These are phyloP conservation scores for Brachirus orientalis DNA, from an alignment of 2,113 vertebrate genomes.

Conservation along the genomic window DNA sequence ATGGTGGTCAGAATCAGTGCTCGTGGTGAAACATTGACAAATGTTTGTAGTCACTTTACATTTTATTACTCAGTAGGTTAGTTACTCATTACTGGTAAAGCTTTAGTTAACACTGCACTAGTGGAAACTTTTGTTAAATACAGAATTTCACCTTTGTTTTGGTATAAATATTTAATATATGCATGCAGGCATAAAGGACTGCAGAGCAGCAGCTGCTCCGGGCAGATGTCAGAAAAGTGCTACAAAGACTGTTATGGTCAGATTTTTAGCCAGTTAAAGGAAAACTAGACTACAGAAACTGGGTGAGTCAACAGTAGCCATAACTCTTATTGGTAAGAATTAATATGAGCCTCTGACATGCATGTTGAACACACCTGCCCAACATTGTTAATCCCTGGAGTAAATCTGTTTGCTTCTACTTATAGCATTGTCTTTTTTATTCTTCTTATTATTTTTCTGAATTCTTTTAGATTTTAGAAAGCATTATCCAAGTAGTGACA, in stretches of 20 bases:
- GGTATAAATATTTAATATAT: conserved; percentile 52
- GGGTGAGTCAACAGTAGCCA: conserved; percentile 1
- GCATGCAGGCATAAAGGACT: conserved; percentile 61
- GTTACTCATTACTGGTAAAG: conserved; percentile 19
- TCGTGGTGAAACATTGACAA: conserved; percentile 21
- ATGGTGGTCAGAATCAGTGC: conserved; percentile 12
- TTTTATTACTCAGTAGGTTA: conserved; percentile 46
- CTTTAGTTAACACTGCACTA: too few relatives aligned
- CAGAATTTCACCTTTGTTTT: conserved; percentile 42
- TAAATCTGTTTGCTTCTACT: not conserved
- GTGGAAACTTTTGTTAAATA: conserved; percentile 28
- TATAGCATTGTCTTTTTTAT: not conserved
- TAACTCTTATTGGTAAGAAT: not conserved
- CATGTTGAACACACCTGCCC: conserved; percentile 8
- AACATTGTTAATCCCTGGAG: not conserved
- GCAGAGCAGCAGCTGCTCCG: conserved; percentile 42
- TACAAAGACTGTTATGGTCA: not conserved
- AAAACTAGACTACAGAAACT: conserved; percentile 3
- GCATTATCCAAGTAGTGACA: conserved; percentile 3
- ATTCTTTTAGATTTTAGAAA: conserved; percentile 2
- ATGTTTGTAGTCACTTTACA: conserved; percentile 31
- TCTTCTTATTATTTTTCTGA: conserved; percentile 6
- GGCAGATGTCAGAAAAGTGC: conserved; percentile 21
- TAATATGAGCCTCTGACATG: conserved; percentile 11
- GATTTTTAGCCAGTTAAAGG: too few relatives aligned